Conservation (phyloP, 2,888 invertebrate genomes). For the Leptothorax acervorum region DNA sequence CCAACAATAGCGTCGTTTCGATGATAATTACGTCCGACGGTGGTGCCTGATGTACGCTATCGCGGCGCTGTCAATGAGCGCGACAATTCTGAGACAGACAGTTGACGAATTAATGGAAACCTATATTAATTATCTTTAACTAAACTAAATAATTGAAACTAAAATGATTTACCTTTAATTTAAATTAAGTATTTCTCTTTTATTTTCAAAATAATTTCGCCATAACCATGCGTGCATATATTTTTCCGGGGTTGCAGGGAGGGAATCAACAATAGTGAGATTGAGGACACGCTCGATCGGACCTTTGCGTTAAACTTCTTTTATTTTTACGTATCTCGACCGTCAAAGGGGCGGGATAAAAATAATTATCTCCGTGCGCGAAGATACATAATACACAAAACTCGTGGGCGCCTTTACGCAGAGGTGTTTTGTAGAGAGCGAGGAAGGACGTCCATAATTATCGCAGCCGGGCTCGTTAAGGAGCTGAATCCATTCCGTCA, state of each 20-base stretch:
- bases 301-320: constrained; percentile 17
- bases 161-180: not conserved
- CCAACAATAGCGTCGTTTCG: constrained; percentile 21
- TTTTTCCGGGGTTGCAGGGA: not conserved
- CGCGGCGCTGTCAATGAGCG: not conserved
- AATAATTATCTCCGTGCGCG: constrained; percentile 37
- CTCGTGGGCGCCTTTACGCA: constrained; percentile 31
- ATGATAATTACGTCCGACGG: constrained; percentile 4
- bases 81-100: not conserved
- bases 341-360: constrained; percentile 32
- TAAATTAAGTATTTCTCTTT: not conserved
- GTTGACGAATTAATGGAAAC: not conserved
- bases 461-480: not conserved
- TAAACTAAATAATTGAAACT: not conserved
- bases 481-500: not conserved
- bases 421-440: constrained; percentile 21
- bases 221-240: not conserved
- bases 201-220: not conserved
- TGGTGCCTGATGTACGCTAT: not conserved
- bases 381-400: constrained; percentile 22
- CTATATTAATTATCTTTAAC: not conserved
- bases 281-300: constrained; percentile 5
- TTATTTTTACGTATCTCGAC: constrained; percentile 23
- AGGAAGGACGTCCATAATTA: not conserved
- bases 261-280: constrained; percentile 2